Evolutionary conservation across 2,113 vertebrate species (phyloP), one percentile per base, ranked within the genome.

Genomic region (Hypocryptadius cinnamomeus): DNA sequence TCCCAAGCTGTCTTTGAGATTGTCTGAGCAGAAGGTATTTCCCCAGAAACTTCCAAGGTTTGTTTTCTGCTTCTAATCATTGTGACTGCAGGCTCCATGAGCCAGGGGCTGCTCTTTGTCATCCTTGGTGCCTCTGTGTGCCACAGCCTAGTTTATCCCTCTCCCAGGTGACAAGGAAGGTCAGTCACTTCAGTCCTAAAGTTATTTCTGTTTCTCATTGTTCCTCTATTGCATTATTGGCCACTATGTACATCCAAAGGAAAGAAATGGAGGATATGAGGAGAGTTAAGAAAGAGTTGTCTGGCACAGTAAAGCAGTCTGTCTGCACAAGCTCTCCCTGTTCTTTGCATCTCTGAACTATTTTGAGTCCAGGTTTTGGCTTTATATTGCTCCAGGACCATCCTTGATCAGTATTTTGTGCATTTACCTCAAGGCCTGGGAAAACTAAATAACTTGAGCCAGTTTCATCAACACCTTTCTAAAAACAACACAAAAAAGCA

Each of bases 31-130:
- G 48, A 80, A 90, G 30, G 76, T 86, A 95, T 94, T 96, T 96
- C 76, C 82, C 78, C 79, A 33, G 65, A 74, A 91, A 85, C 20
- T 64, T 92, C 79, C 40, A n/a, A 80, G 76, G 44, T 93, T 96
- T 80, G 56, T 88, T 93, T 92, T 91, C 94, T 96, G 94, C 88
- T 96, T 96, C 85, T 91, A 77, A 80, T 95, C 93, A 95, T 1
- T 4, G 28, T 0, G 3, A 74, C 53, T 87, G 51, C 74, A 64
- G 87, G 60, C 56, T 94, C 51, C 76, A 56, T 33, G 71, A 83
- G 76, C 37, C 69, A 65, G 77, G 87, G 60, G n/a, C 94, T 96
- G 94, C 80, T 95, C 83, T 96, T 92, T 59, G 48, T 95, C 93
- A 95, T 54, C 31, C 65, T 56, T 6, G 45, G 59, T 2, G 23